Evolutionary conservation across 2,888 invertebrate species (phyloP).

Genomic region (Hypselothyrea guttata): DNA sequence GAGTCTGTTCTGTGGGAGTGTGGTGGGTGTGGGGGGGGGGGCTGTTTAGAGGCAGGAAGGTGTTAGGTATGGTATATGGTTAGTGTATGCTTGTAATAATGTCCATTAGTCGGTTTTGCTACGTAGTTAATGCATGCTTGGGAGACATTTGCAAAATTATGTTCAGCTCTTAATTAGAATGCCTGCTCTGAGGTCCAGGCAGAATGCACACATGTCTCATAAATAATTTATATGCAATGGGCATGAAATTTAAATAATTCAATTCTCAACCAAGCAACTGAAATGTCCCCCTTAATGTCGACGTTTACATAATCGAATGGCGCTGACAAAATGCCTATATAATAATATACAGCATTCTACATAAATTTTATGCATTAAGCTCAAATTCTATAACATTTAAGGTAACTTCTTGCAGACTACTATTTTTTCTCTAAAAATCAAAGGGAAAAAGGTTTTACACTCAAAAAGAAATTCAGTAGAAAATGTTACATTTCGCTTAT

Average conservation of each 20-base stretch:
- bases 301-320: slow-evolving; percentile 46
- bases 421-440: no score
- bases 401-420: no score
- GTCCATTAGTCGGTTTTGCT: slow-evolving; percentile 56
- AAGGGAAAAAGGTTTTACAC: no score
- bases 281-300: neutral
- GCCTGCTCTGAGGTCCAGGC: slow-evolving; percentile 17
- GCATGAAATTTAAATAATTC: slow-evolving; percentile 77
- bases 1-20: neutral
- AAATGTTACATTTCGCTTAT: no score
- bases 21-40: neutral
- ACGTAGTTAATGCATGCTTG: slow-evolving; percentile 40
- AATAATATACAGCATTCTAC: slow-evolving; percentile 39
- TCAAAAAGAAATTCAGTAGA: no score
- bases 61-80: neutral
- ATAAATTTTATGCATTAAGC: slow-evolving; percentile 41
- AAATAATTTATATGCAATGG: slow-evolving; percentile 74
- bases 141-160: slow-evolving; percentile 63
- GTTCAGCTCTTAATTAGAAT: slow-evolving; percentile 68
- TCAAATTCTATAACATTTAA: no score
- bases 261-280: slow-evolving; percentile 37
- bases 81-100: slow-evolving; percentile 45
- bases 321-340: slow-evolving; percentile 17
- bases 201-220: slow-evolving; percentile 48
- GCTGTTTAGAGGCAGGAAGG: neutral